These are phyloP conservation scores for Cavia aperea DNA, from an alignment of 2,113 vertebrate genomes.

Conservation along the genomic window DNA sequence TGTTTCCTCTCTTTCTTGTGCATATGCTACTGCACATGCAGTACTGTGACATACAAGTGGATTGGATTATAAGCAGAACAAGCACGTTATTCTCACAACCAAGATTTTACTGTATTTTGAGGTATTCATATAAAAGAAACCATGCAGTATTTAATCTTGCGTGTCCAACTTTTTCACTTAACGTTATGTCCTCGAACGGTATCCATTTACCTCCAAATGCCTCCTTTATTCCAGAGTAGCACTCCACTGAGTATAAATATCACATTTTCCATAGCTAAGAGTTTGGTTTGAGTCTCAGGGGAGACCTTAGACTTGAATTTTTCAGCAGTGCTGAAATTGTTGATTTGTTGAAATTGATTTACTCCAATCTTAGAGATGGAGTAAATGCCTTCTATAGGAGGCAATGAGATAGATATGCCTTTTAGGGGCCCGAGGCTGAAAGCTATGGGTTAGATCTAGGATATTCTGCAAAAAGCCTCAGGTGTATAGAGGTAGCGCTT, in stretches of 20 bases:
- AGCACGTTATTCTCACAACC: neutral
- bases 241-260: too few species aligned
- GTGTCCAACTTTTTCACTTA: too few species aligned
- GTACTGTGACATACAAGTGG: neutral
- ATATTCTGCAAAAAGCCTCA: neutral
- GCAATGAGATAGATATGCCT: neutral
- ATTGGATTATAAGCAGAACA: neutral
- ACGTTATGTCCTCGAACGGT: too few species aligned
- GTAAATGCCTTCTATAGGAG: neutral
- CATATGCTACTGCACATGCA: neutral
- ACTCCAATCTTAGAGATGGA: neutral
- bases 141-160: too few species aligned
- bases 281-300: neutral
- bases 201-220: too few species aligned
- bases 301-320: neutral
- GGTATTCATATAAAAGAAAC: neutral
- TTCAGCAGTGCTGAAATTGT: neutral
- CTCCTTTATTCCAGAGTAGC: too few species aligned
- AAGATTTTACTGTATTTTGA: neutral
- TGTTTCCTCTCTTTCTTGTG: neutral
- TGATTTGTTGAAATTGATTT: too few species aligned
- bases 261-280: too few species aligned
- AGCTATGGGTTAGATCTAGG: neutral
- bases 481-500: too few species aligned
- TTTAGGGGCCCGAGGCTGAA: neutral